Percentiles rank a stretch among this genome's conserved stretches.
Evolutionary conservation across 92 coral and sea anemone species (phyloP).

Genomic region (Plumapathes pennacea): DNA sequence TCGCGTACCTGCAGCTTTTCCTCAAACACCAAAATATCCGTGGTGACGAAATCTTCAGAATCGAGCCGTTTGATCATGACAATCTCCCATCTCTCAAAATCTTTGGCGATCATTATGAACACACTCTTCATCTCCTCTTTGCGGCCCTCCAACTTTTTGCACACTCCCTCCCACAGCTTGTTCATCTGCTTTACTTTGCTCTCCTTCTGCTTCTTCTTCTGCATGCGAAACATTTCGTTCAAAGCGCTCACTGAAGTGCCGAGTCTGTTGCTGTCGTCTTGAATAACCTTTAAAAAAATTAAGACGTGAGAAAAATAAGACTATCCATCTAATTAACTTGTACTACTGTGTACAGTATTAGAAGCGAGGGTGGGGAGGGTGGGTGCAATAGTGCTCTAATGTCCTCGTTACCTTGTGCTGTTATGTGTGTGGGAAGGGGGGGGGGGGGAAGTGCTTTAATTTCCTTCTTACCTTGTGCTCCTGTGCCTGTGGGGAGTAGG

Average conservation of each 20-base stretch:
- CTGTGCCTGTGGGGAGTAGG: no score
- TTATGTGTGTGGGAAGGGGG: no score
- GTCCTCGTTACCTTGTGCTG: no score
- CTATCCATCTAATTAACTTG: no score
- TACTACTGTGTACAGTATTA: no score
- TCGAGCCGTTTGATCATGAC: slow-evolving; percentile 84
- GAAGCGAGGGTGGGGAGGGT: no score
- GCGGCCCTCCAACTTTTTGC: slow-evolving; percentile 57
- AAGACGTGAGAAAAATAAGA: not conserved
- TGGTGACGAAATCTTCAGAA: slow-evolving; percentile 86
- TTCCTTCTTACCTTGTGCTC: no score
- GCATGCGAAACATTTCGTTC: slow-evolving; percentile 85
- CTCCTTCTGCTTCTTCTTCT: slow-evolving; percentile 95
- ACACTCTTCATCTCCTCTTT: slow-evolving; percentile 91
- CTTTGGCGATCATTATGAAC: slow-evolving; percentile 82
- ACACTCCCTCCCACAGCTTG: slow-evolving; percentile 89
- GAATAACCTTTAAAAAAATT: slow-evolving; percentile 56
- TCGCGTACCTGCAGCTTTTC: slow-evolving; percentile 82
- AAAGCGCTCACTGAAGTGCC: slow-evolving; percentile 93
- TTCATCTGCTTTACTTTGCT: slow-evolving; percentile 87
- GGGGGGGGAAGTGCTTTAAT: no score
- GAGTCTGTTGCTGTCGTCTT: slow-evolving; percentile 81
- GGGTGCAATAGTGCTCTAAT: no score
- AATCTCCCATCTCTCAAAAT: slow-evolving; percentile 92
- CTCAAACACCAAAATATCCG: slow-evolving; percentile 90